phyloP scores from a whole-genome alignment of 2,888 invertebrate species.

The Melitaea athalia region DNA sequence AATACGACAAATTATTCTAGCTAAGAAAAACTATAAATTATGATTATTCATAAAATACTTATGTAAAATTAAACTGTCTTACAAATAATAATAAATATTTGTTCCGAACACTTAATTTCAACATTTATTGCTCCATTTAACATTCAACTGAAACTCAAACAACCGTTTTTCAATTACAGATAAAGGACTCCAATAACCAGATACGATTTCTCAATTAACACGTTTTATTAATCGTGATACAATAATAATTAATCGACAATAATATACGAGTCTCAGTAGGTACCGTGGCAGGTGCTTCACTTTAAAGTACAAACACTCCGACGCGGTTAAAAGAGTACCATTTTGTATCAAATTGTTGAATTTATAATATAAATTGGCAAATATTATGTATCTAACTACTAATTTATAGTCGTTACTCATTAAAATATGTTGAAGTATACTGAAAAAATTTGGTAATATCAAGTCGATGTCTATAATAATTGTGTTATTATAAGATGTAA shows the following conservation, averaged over 20 bases:
- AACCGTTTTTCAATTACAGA: slow-evolving; percentile 20
- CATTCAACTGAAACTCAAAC: slow-evolving; percentile 1
- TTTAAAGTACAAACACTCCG: not conserved
- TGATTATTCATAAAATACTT: not conserved
- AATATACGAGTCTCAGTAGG: slow-evolving; percentile 6
- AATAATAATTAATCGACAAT: slow-evolving; percentile 20
- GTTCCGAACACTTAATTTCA: not conserved
- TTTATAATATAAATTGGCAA: not conserved
- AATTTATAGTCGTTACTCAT: too few relatives aligned
- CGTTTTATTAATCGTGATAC: slow-evolving; percentile 34
- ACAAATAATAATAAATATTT: not conserved
- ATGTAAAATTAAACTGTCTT: not conserved
- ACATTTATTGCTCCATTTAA: not conserved
- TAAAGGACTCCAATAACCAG: slow-evolving; percentile 27
- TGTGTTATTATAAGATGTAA: too few relatives aligned
- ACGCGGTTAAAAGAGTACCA: not conserved
- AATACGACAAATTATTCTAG: too few relatives aligned
- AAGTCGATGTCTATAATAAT: too few relatives aligned
- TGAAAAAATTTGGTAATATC: too few relatives aligned
- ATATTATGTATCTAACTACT: not conserved
- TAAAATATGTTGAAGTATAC: too few relatives aligned
- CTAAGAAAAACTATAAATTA: not conserved
- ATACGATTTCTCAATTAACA: slow-evolving; percentile 40
- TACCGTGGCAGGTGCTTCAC: slow-evolving; percentile 16
- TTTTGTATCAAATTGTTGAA: not conserved